These are phyloP conservation scores for Chondrosia reniformis DNA, from an alignment of 37 sponge, comb jelly and placozoan species.

Conservation along the genomic window DNA sequence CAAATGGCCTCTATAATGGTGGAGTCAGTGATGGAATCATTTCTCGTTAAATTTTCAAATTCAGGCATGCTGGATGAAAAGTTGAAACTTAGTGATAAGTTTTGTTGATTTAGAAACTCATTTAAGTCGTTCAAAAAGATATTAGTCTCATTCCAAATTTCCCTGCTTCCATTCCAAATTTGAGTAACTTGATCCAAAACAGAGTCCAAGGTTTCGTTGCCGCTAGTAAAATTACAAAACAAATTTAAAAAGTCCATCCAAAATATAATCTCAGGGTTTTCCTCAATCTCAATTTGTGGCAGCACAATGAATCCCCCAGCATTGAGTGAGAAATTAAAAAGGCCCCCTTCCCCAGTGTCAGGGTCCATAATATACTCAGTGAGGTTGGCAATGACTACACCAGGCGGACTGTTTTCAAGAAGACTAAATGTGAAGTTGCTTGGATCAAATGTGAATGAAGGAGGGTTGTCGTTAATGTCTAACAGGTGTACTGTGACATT, in stretches of 20 bases:
- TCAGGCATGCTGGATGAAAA: background rate
- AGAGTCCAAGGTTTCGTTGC: background rate
- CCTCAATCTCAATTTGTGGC: background rate
- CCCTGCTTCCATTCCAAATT: background rate
- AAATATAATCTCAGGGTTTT: slow-evolving; percentile 1
- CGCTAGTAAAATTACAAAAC: background rate
- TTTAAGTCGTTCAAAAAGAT: too few relatives aligned
- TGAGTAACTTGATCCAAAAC: background rate
- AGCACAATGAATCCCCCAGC: slow-evolving; percentile 10
- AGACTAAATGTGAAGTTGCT: slow-evolving; percentile 10
- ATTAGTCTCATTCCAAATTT: background rate
- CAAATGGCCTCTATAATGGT: background rate
- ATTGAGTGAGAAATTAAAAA: slow-evolving; percentile 35
- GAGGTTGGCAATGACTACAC: slow-evolving; percentile 26
- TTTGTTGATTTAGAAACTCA: too few relatives aligned
- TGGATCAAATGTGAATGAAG: slow-evolving; percentile 50
- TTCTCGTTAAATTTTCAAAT: background rate
- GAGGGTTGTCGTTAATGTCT: slow-evolving; percentile 56
- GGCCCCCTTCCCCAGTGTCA: slow-evolving; percentile 51
- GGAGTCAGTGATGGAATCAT: too few relatives aligned
- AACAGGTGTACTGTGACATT: slow-evolving; percentile 57
- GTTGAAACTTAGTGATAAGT: too few relatives aligned
- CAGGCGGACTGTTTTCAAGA: slow-evolving; percentile 46
- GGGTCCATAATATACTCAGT: slow-evolving; percentile 47
- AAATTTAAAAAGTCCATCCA: background rate